Evolutionary conservation across 2,797 vertebrate genomes (phyloP), one percentile per base, ranked within the genome.

Genomic region (Peromyscus aztecus): DNA sequence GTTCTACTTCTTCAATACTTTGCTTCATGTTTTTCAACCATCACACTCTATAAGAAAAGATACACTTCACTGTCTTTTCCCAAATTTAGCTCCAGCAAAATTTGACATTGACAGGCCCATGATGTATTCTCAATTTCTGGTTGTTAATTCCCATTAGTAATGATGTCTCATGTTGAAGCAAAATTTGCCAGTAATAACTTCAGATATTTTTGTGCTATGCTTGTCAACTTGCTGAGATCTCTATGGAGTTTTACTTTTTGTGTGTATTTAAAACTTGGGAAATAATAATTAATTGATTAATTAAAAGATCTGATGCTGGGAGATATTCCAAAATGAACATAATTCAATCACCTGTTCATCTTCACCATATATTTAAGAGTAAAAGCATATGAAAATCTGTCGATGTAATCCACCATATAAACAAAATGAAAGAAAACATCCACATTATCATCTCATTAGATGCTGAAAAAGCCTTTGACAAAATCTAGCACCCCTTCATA

Each of bases 321-420:
- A 92, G n/a, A 27, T 65, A 4, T 71, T 93, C 11, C 17, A 89
- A 43, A 78, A 23, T 86, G 29, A 43, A 10, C 17, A 57, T 14
- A 34, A 29, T 2, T 4, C 19, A 8, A 11, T 21, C 5, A 6
- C 2, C 1, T 6, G 0, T 34, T 1, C 1, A 55, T 19, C 34
- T 67, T 46, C 2, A 43, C 4, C 8, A 59, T 10, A 40, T 3
- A 78, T 6, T 81, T 21, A 55, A 82, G 21, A 71, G 85, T 69
- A 76, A 96, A 78, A 52, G 1, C 21, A 71, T 19, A 69, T 4
- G 1, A n/a, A 69, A 69, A 19, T 69, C 67, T n/a, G 34, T n/a
- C 34, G 21, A 69, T 69, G 16, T 9, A 8, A 69, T 69, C 3
- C 16, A n/a, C 6, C 16, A n/a, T n/a, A 69, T 69, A 69, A 69